Base-by-base conservation (phyloP, 2,113 vertebrate genomes). In the Gasterosteus aculeatus region DNA sequence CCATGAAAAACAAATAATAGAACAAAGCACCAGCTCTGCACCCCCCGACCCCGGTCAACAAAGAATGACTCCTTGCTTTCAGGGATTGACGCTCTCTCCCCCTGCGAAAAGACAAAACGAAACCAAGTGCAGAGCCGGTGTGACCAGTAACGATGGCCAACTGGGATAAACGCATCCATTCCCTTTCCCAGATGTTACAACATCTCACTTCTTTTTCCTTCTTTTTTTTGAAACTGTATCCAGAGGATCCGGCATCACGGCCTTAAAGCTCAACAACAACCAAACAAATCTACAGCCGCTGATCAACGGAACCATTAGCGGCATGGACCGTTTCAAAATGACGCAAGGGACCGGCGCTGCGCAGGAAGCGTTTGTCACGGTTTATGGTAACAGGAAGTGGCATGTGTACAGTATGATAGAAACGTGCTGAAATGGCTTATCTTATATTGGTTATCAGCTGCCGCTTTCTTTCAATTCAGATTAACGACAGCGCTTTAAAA, bases 1-100 rank as follows among this genome's bases (percentile, higher is more conserved):
- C 59, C 62, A 63, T 3, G 86, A 93, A 79, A 89, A 93, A 26
- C 3, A 31, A 16, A 33, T 0, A 53, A 56, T 10, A 39, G 33
- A 64, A 11, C 35, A 49, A 47, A 11, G 14, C 39, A n/a, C 26
- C 3, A 14, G 31, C 65, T 54, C 71, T 51, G 18, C 56, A 42
- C 53, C 29, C 41, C 29, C 29, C 22, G 49, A 69, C 29, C 29
- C 22, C 72, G 7, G 49, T 72, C 29, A 65, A 67, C 74, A 79
- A 60, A 64, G 53, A 67, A 66, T 29, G 56, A 74, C 8, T 3
- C 42, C n/a, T 35, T 14, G 53, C 72, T 63, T 72, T 54, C 65
- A 77, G 69, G 4, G 42, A 39, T 60, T 77, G 42, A 39, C 3
- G n/a, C 54, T 72, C 73, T 38, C 62, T 53, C 72, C 65, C 35